Percentiles rank a stretch among this genome's conserved stretches.
These are phyloP conservation scores for Papilio protenor DNA, from an alignment of 2,888 invertebrate genomes.

Conservation along the genomic window DNA sequence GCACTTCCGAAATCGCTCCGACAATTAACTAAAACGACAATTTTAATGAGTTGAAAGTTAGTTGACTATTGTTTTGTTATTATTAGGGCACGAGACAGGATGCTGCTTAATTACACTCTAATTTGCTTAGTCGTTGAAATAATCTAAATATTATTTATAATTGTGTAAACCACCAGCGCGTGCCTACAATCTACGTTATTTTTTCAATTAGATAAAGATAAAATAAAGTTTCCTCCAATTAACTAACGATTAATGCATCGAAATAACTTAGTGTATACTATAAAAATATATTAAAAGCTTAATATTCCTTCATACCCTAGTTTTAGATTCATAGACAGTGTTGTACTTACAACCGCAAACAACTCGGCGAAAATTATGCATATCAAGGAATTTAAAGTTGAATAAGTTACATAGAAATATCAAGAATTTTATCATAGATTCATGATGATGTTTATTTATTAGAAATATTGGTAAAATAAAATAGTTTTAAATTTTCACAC, in stretches of 20 bases:
- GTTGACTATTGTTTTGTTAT: slow-evolving; percentile 81
- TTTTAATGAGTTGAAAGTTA: slow-evolving; percentile 73
- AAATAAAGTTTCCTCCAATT: background rate
- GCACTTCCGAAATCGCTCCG: slow-evolving; percentile 79
- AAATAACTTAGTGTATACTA: background rate
- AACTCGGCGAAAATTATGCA: too few species aligned
- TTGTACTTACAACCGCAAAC: too few species aligned
- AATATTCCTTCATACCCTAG: too few species aligned
- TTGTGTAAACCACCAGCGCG: slow-evolving; percentile 42
- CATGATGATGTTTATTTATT: background rate
- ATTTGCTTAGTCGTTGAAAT: slow-evolving; percentile 72
- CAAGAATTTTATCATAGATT: too few species aligned
- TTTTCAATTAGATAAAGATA: slow-evolving; percentile 17
- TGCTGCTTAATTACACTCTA: slow-evolving; percentile 78
- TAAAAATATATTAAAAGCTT: background rate
- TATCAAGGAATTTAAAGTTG: too few species aligned
- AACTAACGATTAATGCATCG: background rate
- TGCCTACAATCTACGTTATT: slow-evolving; percentile 21
- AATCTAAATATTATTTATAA: slow-evolving; percentile 47
- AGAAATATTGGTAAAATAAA: too few species aligned
- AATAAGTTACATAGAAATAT: too few species aligned
- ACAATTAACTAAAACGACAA: slow-evolving; percentile 63
- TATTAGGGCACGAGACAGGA: slow-evolving; percentile 82
- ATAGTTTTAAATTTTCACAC: background rate
- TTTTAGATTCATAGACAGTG: too few species aligned